These are phyloP conservation scores for Riparia riparia DNA, from an alignment of 2,113 vertebrate genomes.

Conservation along the genomic window DNA sequence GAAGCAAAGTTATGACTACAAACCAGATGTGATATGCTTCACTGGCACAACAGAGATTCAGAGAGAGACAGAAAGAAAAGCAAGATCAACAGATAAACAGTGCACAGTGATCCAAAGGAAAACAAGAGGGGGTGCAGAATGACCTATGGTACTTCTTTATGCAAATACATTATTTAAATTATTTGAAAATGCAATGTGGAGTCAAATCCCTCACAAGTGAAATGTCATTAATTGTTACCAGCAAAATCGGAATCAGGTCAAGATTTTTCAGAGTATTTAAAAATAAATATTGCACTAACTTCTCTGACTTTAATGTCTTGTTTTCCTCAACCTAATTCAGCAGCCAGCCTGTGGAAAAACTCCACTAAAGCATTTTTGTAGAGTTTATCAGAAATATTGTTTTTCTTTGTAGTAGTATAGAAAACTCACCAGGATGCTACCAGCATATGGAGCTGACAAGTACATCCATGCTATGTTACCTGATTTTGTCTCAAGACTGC, in stretches of 20 bases:
- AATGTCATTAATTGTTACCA: background rate
- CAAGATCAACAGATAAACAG: background rate
- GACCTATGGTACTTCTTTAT: background rate
- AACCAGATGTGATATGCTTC: background rate
- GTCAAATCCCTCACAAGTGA: background rate
- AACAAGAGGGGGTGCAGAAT: background rate
- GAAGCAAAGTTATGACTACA: background rate
- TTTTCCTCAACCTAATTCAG: background rate
- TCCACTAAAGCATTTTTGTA: background rate
- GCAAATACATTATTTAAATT: background rate
- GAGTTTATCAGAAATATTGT: background rate
- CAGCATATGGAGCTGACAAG: constrained; percentile 43
- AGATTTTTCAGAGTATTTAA: background rate
- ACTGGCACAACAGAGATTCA: background rate
- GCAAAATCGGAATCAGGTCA: background rate
- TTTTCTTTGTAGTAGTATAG: background rate
- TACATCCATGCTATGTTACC: background rate
- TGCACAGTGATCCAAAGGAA: background rate
- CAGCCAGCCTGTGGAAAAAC: background rate
- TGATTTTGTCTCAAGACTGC: background rate
- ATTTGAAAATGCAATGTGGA: background rate
- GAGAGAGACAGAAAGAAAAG: background rate
- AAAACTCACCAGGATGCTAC: background rate
- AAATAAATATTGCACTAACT: background rate
- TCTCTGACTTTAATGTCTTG: background rate